phyloP scores from a whole-genome alignment of 2,113 vertebrate species.

The Paramormyrops kingsleyae region DNA sequence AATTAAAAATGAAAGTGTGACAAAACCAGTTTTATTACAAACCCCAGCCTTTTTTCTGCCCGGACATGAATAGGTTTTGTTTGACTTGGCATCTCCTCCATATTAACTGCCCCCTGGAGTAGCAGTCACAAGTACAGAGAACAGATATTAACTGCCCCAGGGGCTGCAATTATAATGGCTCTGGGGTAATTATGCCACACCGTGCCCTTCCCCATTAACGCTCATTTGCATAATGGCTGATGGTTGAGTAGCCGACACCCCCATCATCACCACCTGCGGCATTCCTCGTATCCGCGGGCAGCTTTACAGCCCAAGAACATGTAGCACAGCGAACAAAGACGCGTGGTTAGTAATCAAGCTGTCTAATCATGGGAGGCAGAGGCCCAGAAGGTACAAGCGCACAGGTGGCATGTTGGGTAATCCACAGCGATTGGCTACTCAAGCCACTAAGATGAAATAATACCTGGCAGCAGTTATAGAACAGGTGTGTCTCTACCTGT shows the following conservation, averaged over 20 bases:
- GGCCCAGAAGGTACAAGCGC: neutral
- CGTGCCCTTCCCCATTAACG: neutral
- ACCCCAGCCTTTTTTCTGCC: neutral
- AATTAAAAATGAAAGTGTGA: neutral
- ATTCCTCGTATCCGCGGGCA: neutral
- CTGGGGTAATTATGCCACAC: slow-evolving; percentile 32
- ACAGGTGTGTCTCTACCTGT: neutral
- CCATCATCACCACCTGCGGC: neutral
- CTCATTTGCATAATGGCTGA: slow-evolving; percentile 13
- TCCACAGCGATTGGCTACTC: neutral
- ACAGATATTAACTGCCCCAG: slow-evolving; percentile 34
- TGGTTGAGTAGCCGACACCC: neutral
- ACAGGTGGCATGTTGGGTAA: neutral
- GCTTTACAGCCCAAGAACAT: neutral
- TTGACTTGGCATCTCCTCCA: slow-evolving; percentile 9
- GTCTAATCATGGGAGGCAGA: neutral
- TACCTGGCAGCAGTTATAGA: neutral
- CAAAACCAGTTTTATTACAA: neutral
- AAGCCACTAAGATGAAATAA: neutral
- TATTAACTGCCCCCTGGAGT: slow-evolving; percentile 44
- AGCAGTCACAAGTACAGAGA: slow-evolving; percentile 30
- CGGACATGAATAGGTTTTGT: slow-evolving; percentile 6
- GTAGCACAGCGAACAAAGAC: neutral
- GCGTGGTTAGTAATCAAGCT: neutral
- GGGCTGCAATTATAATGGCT: slow-evolving; percentile 36